Conservation (phyloP, 2,113 vertebrate genomes). For the Odobenus rosmarus region DNA sequence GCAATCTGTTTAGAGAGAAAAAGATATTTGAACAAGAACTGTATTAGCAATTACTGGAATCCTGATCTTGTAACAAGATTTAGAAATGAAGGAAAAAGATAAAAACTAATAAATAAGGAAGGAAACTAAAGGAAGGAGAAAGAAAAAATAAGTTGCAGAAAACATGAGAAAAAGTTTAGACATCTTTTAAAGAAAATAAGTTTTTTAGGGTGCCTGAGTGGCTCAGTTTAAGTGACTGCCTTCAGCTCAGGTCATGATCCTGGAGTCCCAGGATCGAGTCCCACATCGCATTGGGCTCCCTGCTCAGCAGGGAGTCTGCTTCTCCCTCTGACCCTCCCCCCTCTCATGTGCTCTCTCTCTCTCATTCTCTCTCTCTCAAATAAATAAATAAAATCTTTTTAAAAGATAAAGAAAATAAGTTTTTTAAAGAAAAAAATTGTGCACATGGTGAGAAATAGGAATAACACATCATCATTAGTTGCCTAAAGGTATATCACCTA, state of each 20-base stretch:
- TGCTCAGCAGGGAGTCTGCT: no score
- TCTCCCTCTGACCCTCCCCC: no score
- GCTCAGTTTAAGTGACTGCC: no score
- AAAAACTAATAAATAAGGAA: background rate
- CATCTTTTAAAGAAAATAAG: background rate
- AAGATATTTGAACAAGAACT: background rate
- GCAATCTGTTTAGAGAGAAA: background rate
- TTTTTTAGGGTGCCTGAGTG: background rate
- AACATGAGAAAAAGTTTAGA: background rate
- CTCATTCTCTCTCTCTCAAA: no score
- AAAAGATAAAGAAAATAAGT: background rate
- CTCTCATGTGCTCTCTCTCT: no score
- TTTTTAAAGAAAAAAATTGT: background rate
- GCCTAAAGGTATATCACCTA: background rate
- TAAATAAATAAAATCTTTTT: background rate
- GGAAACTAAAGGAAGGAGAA: background rate
- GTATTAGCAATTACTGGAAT: background rate
- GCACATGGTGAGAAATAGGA: background rate
- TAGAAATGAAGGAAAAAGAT: background rate
- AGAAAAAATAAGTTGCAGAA: background rate
- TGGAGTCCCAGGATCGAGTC: no score
- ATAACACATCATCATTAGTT: background rate
- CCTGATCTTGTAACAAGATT: background rate
- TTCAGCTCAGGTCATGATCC: no score
- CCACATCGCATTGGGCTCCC: no score